Evolutionary conservation across 1,140 invertebrate species (phyloP), one percentile per base, ranked within the genome.

Genomic region (Diabrotica virgifera): DNA sequence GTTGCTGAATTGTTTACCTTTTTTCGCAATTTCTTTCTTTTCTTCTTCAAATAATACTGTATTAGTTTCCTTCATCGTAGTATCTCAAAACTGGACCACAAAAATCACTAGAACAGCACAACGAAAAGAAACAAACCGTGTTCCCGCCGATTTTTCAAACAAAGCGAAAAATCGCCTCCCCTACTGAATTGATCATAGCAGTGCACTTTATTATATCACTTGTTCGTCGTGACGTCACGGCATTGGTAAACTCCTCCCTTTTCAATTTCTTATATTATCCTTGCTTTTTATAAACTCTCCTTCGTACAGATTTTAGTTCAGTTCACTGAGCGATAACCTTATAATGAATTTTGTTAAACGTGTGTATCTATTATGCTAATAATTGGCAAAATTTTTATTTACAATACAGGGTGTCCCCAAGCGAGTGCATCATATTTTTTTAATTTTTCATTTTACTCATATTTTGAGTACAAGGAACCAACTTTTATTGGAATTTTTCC

Each of bases 201-300:
- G 60, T 36, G 24, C 51, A 53, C 24, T 65, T 52, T 68, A 62
- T 65, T 68, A 65, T 68, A 68, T 68, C 65, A 62, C 63, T 62
- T 58, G 60, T 59, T 36, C 57, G 24, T 52, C 24, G 36, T 68
- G 67, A 68, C 67, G 67, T 68, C 67, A 68, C 67, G 67, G 51
- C 67, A 68, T 68, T 68, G 67, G 64, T 65, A 59, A 57, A 65
- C 67, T 68, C 67, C 67, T 68, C 67, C 67, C 67, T 65, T 68
- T 68, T 68, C 66, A 68, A 68, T 68, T 68, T 68, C 58, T 65
- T 59, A 63, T 52, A 50, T 65, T 65, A 68, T 68, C 67, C 67
- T 68, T 68, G 67, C 67, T 68, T 68, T 68, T 68, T 68, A 63
- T 61, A 56, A 54, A 55, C 62, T 60, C 59, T 57, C 63, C 11